These are phyloP conservation scores for Sylvia atricapilla DNA, from an alignment of 2,113 vertebrate species.

Conservation along the genomic window DNA sequence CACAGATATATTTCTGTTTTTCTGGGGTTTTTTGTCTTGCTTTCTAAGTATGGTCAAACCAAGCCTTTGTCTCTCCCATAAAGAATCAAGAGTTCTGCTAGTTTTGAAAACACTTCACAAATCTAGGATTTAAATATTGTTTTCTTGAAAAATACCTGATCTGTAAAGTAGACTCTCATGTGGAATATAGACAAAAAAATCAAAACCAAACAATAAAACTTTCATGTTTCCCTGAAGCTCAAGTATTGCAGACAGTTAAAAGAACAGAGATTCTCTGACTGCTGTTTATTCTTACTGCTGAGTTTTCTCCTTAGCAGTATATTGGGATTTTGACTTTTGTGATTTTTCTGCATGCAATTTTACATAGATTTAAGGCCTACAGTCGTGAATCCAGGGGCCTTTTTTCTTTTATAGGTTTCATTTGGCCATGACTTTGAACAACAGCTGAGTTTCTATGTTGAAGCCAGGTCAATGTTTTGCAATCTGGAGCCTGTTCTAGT, in stretches of 20 bases:
- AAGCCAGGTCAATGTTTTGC: conserved; percentile 92
- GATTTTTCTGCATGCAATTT: not conserved
- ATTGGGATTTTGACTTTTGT: not conserved
- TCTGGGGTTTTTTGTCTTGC: not conserved
- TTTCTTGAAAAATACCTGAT: not conserved
- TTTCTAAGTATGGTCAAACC: not conserved
- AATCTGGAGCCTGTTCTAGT: conserved; percentile 94
- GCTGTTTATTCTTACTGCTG: not conserved
- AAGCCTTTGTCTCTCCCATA: not conserved
- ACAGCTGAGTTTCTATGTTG: conserved; percentile 96
- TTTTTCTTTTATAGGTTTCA: conserved; percentile 80
- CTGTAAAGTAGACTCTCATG: not conserved
- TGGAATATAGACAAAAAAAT: not conserved
- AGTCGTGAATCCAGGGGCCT: not conserved
- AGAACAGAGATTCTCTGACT: not conserved
- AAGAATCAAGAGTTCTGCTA: not conserved
- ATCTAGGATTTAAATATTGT: not conserved
- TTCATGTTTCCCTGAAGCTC: not conserved
- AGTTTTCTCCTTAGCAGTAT: not conserved
- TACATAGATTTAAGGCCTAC: not conserved
- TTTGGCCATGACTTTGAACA: conserved; percentile 98
- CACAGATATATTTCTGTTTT: not conserved
- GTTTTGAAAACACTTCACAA: not conserved
- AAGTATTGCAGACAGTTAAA: not conserved
- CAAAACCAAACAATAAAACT: accelerated